Percentiles rank a stretch among this genome's conserved stretches.
Conservation (phyloP, 30 jellyfish, hydroid and myxozoan species). For the Nemopilema nomurai region DNA sequence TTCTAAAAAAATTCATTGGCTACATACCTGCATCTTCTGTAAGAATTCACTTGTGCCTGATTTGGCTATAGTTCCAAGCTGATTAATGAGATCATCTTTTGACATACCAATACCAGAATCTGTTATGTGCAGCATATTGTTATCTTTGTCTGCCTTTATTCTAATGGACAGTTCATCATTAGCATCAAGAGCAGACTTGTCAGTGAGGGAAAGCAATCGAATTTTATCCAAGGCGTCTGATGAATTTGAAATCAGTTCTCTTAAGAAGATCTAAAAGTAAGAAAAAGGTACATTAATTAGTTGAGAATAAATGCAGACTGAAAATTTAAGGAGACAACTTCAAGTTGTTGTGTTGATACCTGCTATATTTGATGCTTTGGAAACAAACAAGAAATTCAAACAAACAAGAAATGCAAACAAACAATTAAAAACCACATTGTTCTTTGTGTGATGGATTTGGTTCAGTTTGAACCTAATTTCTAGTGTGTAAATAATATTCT, state of each 20-base stretch:
- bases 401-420: too few relatives aligned
- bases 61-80: slow-evolving; percentile 98
- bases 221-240: slow-evolving; percentile 99
- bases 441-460: too few relatives aligned
- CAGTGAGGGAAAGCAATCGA: slow-evolving; percentile 86
- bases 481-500: too few relatives aligned
- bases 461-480: too few relatives aligned
- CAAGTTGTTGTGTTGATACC: background rate
- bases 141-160: slow-evolving; percentile 92
- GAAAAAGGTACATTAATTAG: too few relatives aligned
- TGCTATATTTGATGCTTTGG: background rate
- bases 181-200: slow-evolving; percentile 84
- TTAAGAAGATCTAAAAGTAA: slow-evolving; percentile 86
- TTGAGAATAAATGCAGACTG: background rate
- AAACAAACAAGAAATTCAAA: too few relatives aligned
- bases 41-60: slow-evolving; percentile 99
- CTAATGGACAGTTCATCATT: slow-evolving; percentile 86
- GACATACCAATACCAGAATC: slow-evolving; percentile 99
- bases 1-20: too few relatives aligned
- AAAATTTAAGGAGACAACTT: background rate
- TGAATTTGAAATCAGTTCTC: slow-evolving; percentile 98
- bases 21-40: slow-evolving; percentile 90
- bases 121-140: slow-evolving; percentile 85
- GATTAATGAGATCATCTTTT: slow-evolving; percentile 91
- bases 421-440: too few relatives aligned